phyloP scores from a whole-genome alignment of 2,888 invertebrate species.

The Oligia strigilis region DNA sequence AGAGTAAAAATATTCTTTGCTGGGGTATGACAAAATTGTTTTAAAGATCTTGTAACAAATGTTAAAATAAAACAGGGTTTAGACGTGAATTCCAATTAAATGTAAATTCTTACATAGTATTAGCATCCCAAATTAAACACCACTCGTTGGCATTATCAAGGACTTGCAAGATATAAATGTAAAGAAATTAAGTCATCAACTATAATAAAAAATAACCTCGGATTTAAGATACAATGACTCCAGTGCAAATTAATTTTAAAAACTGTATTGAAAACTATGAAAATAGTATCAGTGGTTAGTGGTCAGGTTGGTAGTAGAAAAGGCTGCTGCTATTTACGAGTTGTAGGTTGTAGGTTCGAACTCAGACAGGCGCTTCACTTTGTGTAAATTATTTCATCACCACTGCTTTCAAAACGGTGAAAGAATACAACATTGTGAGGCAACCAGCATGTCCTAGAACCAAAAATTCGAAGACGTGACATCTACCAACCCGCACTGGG shows the following conservation, averaged over 20 bases:
- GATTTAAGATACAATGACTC: conserved; percentile 31
- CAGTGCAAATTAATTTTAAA: conserved; percentile 10
- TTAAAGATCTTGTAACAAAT: not conserved
- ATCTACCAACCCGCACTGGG: not conserved
- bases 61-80: not conserved
- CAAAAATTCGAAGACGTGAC: too few relatives aligned
- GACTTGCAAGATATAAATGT: conserved; percentile 36
- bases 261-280: not conserved
- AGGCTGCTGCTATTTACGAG: not conserved
- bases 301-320: not conserved
- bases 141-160: conserved; percentile 20
- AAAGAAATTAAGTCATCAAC: conserved; percentile 37
- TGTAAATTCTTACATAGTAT: conserved; percentile 28
- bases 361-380: not conserved
- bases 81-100: not conserved
- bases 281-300: not conserved
- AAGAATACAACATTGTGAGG: not conserved
- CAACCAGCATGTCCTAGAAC: too few relatives aligned
- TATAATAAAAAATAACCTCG: conserved; percentile 18
- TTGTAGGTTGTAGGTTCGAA: not conserved
- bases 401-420: not conserved
- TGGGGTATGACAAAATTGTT: not conserved
- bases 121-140: conserved; percentile 35
- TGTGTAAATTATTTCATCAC: not conserved
- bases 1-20: not conserved